These are phyloP conservation scores for Harmothoe impar DNA, from an alignment of 2,888 invertebrate genomes.

Conservation along the genomic window DNA sequence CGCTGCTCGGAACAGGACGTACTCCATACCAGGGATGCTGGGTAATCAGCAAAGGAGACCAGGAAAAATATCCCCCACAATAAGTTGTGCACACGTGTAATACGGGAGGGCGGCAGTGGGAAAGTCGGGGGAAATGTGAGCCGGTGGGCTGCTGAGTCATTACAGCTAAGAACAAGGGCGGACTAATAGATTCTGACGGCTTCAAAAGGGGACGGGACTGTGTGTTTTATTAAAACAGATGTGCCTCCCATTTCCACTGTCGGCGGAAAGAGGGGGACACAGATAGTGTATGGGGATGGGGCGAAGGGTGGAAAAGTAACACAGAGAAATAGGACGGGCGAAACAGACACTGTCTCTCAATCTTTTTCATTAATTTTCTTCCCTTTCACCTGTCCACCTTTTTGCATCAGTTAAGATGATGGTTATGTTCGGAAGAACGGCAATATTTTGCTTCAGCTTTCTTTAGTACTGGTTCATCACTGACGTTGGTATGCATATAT, in stretches of 20 bases:
- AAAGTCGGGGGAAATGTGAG: background rate
- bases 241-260: conserved; percentile 11
- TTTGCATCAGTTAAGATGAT: too few species aligned
- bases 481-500: too few species aligned
- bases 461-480: too few species aligned
- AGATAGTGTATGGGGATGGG: too few species aligned
- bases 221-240: conserved; percentile 33
- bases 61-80: background rate
- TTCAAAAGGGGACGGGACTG: background rate
- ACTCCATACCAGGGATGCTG: background rate
- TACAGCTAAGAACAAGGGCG: background rate
- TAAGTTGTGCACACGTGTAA: background rate
- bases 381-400: too few species aligned
- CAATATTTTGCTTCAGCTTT: too few species aligned
- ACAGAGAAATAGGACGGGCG: too few species aligned
- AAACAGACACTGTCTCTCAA: too few species aligned
- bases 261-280: too few species aligned
- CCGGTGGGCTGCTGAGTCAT: background rate
- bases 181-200: conserved; percentile 17
- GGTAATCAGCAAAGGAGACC: background rate
- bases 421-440: too few species aligned
- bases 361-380: too few species aligned
- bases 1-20: background rate
- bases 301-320: too few species aligned
- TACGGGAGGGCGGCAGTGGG: background rate